These are phyloP conservation scores for Psittacara wagleri DNA, from an alignment of 2,113 vertebrate species.

Conservation along the genomic window DNA sequence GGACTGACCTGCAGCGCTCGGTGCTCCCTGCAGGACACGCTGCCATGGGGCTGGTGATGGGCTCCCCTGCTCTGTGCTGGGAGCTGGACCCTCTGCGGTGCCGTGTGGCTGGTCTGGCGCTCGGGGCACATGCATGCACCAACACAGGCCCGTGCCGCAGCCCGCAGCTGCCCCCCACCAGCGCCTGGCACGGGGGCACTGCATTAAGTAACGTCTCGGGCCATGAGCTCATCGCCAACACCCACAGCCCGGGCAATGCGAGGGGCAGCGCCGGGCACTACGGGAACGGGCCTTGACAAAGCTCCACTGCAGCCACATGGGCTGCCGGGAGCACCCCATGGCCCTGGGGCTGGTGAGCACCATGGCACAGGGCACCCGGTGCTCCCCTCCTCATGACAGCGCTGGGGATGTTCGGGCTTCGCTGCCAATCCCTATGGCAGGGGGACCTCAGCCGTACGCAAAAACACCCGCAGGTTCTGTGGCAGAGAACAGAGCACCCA, in stretches of 20 bases:
- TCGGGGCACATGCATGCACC: not conserved
- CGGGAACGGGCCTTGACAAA: not conserved
- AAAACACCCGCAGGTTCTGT: not conserved
- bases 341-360: too few relatives aligned
- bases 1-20: not conserved
- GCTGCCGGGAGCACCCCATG: not conserved
- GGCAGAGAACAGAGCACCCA: not conserved
- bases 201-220: slow-evolving; percentile 15
- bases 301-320: rapidly evolving
- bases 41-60: rapidly evolving
- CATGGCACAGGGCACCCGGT: rapidly evolving
- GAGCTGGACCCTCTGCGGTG: not conserved
- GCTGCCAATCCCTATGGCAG: not conserved
- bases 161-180: not conserved
- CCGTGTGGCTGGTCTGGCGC: not conserved
- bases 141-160: not conserved
- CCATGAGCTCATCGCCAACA: not conserved
- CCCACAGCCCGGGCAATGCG: not conserved
- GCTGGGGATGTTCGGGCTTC: not conserved
- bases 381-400: not conserved
- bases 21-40: not conserved
- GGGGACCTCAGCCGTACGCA: too few relatives aligned
- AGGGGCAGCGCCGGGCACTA: not conserved
- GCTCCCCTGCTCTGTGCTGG: not conserved
- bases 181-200: not conserved